Evolutionary conservation across 2,797 vertebrate genomes (phyloP).

Genomic region (Lithobates pipiens): DNA sequence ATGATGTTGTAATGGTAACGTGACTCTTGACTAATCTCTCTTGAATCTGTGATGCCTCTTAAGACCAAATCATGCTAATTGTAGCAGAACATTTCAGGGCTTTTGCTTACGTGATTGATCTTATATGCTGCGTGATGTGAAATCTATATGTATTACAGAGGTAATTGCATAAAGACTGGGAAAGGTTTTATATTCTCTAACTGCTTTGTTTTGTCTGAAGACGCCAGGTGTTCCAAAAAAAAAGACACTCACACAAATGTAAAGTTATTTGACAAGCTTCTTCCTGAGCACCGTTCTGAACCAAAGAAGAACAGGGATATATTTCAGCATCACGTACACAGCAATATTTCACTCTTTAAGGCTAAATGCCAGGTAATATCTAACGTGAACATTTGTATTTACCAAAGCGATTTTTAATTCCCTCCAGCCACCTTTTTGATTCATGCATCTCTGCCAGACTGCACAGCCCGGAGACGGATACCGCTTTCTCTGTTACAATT

Average conservation of each 20-base stretch:
- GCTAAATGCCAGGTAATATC: no score
- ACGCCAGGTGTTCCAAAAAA: slow-evolving; percentile 2
- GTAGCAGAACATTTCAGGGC: slow-evolving; percentile 26
- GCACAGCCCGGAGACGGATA: no score
- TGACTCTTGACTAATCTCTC: slow-evolving; percentile 15
- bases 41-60: slow-evolving; percentile 13
- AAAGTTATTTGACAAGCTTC: slow-evolving; percentile 2
- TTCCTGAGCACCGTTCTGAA: neutral
- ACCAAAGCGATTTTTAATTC: no score
- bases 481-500: no score
- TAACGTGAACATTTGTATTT: no score
- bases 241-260: neutral
- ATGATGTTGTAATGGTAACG: slow-evolving; percentile 7
- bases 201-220: slow-evolving; percentile 11
- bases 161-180: slow-evolving; percentile 22
- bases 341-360: neutral
- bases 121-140: slow-evolving; percentile 13
- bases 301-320: neutral
- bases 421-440: no score
- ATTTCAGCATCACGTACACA: neutral
- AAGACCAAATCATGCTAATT: slow-evolving; percentile 10
- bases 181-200: slow-evolving; percentile 11
- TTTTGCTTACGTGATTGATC: slow-evolving; percentile 11
- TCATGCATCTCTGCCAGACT: no score
- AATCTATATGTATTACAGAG: slow-evolving; percentile 11